Evolutionary conservation across 2,797 vertebrate genomes (phyloP).

Genomic region (Benthosema pterotum): DNA sequence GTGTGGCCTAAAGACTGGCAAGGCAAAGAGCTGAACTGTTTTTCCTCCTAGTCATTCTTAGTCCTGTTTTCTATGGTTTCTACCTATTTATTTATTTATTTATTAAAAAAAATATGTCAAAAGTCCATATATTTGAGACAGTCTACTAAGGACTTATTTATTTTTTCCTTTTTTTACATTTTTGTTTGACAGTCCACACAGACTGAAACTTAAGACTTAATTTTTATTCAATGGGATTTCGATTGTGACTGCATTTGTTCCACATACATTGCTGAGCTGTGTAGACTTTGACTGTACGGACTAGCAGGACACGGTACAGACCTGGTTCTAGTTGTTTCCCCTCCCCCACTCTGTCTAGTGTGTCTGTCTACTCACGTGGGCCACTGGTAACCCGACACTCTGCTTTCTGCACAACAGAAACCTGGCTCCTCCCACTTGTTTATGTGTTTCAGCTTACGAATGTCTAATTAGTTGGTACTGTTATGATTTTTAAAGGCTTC

Average conservation of each 20-base stretch:
- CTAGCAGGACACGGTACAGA: slow-evolving; percentile 38
- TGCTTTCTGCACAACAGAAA: slow-evolving; percentile 36
- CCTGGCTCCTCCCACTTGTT: slow-evolving; percentile 56
- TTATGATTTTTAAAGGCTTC: no score
- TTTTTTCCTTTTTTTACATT: slow-evolving; percentile 1
- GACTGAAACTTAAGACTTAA: neutral
- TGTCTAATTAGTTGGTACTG: slow-evolving; percentile 10
- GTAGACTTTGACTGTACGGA: slow-evolving; percentile 27
- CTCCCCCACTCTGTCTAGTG: slow-evolving; percentile 58
- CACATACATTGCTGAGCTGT: neutral
- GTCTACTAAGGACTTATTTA: neutral
- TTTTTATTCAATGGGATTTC: neutral
- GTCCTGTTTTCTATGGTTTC: slow-evolving; percentile 1
- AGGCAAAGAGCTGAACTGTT: slow-evolving; percentile 30
- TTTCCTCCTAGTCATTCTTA: slow-evolving; percentile 2
- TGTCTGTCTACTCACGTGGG: slow-evolving; percentile 58
- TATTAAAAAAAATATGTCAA: no score
- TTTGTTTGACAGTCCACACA: slow-evolving; percentile 11
- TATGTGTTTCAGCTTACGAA: slow-evolving; percentile 9
- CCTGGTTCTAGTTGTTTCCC: slow-evolving; percentile 50
- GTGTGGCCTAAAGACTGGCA: slow-evolving; percentile 67
- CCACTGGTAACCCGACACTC: slow-evolving; percentile 52
- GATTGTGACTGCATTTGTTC: neutral
- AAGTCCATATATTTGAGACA: no score
- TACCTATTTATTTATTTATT: neutral